Evolutionary conservation across 2,888 invertebrate genomes (phyloP).

Genomic region (Lasioglossum malachurum): DNA sequence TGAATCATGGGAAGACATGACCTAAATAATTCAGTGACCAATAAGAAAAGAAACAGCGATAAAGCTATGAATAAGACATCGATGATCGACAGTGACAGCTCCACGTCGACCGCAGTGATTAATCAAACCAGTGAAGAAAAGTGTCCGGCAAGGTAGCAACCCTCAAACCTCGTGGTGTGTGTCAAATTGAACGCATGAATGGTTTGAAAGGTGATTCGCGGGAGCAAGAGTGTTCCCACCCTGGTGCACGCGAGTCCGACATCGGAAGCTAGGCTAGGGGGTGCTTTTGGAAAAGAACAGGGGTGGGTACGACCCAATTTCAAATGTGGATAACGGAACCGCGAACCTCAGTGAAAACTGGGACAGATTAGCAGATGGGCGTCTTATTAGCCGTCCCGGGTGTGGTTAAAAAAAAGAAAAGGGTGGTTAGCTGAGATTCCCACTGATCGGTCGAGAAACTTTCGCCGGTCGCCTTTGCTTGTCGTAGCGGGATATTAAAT

Average conservation of each 20-base stretch:
- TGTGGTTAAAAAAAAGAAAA: too few species aligned
- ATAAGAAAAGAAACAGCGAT: too few species aligned
- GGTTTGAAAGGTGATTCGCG: conserved; percentile 67
- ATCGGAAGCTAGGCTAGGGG: conserved; percentile 15
- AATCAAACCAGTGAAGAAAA: not conserved
- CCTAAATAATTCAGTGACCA: too few species aligned
- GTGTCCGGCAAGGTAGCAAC: conserved; percentile 28
- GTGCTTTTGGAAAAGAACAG: not conserved
- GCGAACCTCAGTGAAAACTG: too few species aligned
- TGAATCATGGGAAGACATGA: too few species aligned
- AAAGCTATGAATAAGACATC: too few species aligned
- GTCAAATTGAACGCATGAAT: conserved; percentile 78
- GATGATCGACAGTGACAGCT: not conserved
- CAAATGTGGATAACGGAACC: too few species aligned
- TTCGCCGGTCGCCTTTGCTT: not conserved
- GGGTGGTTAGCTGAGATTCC: conserved; percentile 2
- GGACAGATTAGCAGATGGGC: too few species aligned
- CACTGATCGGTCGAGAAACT: conserved; percentile 2
- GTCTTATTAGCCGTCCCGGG: too few species aligned
- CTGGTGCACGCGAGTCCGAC: conserved; percentile 40
- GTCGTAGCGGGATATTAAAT: not conserved
- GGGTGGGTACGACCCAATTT: too few species aligned
- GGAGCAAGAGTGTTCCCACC: conserved; percentile 69
- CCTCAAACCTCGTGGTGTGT: conserved; percentile 31
- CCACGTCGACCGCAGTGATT: not conserved